Evolutionary conservation across 2,797 vertebrate genomes (phyloP).

Genomic region (Hemitrygon akajei): DNA sequence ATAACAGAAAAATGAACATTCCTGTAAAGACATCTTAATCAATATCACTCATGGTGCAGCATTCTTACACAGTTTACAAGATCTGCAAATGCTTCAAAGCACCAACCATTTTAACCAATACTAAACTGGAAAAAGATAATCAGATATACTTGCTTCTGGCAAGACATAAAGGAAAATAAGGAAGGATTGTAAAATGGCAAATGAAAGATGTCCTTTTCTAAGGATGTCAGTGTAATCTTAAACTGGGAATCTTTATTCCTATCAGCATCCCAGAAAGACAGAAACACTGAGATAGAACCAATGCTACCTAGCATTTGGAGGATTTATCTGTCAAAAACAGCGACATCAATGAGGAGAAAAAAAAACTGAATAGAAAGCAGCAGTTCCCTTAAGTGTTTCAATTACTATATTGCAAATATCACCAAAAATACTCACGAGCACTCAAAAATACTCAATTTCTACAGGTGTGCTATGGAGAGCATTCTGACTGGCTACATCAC

Average conservation of each 20-base stretch:
- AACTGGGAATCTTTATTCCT: no score
- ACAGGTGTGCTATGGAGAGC: no score
- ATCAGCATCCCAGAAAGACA: neutral
- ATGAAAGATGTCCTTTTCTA: neutral
- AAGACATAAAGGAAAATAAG: neutral
- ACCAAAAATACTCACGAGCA: no score
- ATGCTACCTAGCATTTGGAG: neutral
- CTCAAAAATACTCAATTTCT: no score
- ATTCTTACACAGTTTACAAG: neutral
- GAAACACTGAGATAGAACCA: neutral
- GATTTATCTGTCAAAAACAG: neutral
- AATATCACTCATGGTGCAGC: neutral
- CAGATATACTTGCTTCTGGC: neutral
- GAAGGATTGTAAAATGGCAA: neutral
- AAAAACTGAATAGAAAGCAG: neutral
- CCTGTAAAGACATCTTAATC: neutral
- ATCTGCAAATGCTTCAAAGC: neutral
- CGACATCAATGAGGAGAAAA: neutral
- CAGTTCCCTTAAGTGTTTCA: neutral
- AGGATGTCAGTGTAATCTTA: neutral
- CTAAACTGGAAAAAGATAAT: neutral
- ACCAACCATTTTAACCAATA: neutral
- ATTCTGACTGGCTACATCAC: no score
- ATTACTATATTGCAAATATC: neutral
- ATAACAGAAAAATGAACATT: neutral